phyloP scores from a whole-genome alignment of 2,797 vertebrate species.

The Carduelis carduelis region DNA sequence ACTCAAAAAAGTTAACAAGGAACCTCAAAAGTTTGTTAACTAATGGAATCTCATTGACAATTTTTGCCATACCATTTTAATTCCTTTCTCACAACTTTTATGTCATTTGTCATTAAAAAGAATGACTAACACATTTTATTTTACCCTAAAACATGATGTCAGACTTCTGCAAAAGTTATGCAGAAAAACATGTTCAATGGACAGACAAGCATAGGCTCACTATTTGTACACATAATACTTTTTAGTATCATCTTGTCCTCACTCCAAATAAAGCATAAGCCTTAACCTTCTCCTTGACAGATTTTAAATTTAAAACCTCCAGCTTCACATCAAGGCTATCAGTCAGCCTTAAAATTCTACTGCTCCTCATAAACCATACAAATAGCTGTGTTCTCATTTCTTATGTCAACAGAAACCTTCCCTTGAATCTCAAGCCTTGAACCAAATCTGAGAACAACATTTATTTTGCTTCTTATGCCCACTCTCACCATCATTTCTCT shows the following conservation, averaged over 20 bases:
- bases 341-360: conserved; percentile 23
- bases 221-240: neutral
- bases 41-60: neutral
- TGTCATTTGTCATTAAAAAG: neutral
- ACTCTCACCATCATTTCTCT: neutral
- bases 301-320: conserved; percentile 36
- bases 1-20: neutral
- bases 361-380: neutral
- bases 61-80: neutral
- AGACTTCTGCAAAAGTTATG: neutral
- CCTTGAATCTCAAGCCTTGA: conserved; percentile 25
- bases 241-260: neutral
- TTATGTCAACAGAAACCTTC: conserved; percentile 4
- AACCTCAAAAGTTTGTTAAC: neutral
- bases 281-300: conserved; percentile 38
- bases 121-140: neutral
- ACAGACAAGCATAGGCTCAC: neutral
- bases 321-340: conserved; percentile 3
- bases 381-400: neutral
- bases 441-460: neutral
- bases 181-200: neutral
- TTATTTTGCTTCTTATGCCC: neutral
- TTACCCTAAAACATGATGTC: neutral
- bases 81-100: neutral
- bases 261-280: conserved; percentile 14